These are phyloP conservation scores for Acropora tenuis DNA, from an alignment of 64 coral and sea anemone genomes.

Conservation along the genomic window DNA sequence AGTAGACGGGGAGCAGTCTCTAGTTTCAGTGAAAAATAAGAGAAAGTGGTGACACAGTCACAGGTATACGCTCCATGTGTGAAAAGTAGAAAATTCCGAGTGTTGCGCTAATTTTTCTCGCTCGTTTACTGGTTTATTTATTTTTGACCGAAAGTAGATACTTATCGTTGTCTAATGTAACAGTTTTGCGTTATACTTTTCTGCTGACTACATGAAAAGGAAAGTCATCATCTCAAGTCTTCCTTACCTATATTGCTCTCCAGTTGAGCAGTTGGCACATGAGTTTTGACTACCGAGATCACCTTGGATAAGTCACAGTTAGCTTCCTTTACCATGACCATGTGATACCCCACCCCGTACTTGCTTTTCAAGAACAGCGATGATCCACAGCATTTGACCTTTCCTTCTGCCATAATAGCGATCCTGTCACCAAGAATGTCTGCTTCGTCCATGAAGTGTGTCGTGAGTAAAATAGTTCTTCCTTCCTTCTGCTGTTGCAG, in stretches of 20 bases:
- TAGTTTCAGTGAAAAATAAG: too few species aligned
- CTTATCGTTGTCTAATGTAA: too few species aligned
- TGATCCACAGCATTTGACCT: constrained; percentile 74
- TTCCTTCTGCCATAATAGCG: constrained; percentile 79
- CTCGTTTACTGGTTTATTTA: too few species aligned
- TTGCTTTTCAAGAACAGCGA: constrained; percentile 81
- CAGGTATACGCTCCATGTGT: too few species aligned
- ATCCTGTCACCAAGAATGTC: constrained; percentile 87
- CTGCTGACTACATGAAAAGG: not conserved
- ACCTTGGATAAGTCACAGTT: constrained; percentile 59
- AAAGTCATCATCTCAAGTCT: too few species aligned
- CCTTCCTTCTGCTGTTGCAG: constrained; percentile 69
- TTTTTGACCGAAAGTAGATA: too few species aligned
- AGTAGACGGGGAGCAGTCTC: too few species aligned
- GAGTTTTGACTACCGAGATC: constrained; percentile 53
- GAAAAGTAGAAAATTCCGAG: too few species aligned
- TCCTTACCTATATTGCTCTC: constrained; percentile 91
- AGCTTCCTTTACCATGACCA: constrained; percentile 82
- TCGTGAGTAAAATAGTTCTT: constrained; percentile 75
- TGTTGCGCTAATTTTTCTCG: too few species aligned
- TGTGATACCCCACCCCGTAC: constrained; percentile 95
- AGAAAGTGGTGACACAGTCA: too few species aligned
- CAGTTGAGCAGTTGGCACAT: constrained; percentile 76
- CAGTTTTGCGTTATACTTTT: not conserved
- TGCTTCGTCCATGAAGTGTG: constrained; percentile 88